These are phyloP conservation scores for Pluvianellus socialis DNA, from an alignment of 2,113 vertebrate genomes.

Conservation along the genomic window DNA sequence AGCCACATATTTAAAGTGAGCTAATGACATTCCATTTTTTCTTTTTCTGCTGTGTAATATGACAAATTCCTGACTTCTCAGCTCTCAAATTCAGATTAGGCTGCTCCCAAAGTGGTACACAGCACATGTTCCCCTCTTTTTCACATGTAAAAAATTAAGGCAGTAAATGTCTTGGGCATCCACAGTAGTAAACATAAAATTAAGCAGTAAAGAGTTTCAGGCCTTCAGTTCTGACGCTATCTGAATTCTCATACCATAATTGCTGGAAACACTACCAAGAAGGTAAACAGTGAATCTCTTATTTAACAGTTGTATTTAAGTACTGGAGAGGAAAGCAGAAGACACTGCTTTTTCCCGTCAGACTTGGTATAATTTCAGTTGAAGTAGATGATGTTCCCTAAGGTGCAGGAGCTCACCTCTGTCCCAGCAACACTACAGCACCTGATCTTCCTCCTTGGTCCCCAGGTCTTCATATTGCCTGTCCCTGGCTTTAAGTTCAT, in stretches of 20 bases:
- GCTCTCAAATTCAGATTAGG: not conserved
- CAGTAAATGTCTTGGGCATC: not conserved
- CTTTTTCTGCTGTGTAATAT: not conserved
- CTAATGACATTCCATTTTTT: not conserved
- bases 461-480: not conserved
- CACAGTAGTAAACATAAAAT: not conserved
- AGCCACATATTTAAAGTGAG: not conserved
- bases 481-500: not conserved
- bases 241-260: not conserved
- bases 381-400: not conserved
- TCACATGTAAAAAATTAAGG: not conserved
- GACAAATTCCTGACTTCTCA: not conserved
- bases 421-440: not conserved
- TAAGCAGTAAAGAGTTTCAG: not conserved
- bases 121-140: not conserved
- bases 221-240: not conserved
- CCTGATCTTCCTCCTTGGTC: not conserved
- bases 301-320: not conserved
- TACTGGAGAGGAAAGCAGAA: not conserved
- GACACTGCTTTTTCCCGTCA: not conserved
- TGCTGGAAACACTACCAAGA: not conserved
- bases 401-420: not conserved
- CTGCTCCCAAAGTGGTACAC: not conserved
- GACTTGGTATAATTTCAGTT: not conserved
- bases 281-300: not conserved